phyloP scores from a whole-genome alignment of 2,797 vertebrate species.

The Notoglanidium macrostoma region DNA sequence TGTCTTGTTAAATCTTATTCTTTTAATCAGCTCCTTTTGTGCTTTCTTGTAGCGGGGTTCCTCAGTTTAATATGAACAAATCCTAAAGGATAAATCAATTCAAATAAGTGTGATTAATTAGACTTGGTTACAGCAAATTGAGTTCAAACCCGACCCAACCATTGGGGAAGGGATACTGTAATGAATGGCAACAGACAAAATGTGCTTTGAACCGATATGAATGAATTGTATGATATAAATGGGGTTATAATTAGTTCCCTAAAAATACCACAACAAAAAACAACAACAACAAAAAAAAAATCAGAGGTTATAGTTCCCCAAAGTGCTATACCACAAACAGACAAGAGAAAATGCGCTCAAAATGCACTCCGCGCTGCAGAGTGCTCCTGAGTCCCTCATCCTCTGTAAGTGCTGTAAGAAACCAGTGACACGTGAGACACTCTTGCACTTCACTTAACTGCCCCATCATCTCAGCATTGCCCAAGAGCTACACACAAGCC shows the following conservation, averaged over 20 bases:
- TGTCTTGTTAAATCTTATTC: not conserved
- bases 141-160: not conserved
- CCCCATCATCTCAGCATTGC: slow-evolving; percentile 28
- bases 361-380: not conserved
- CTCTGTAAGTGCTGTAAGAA: slow-evolving; percentile 29
- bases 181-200: slow-evolving; percentile 13
- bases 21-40: slow-evolving; percentile 9
- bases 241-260: not conserved
- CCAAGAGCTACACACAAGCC: not conserved
- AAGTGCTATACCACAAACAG: not conserved
- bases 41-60: not conserved
- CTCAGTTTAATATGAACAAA: slow-evolving; percentile 14
- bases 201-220: slow-evolving; percentile 1
- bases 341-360: not conserved
- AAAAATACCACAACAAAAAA: not conserved
- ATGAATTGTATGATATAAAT: not conserved
- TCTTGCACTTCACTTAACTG: slow-evolving; percentile 26
- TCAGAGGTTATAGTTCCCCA: not conserved
- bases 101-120: slow-evolving; percentile 35
- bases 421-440: slow-evolving; percentile 21
- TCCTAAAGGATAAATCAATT: slow-evolving; percentile 28
- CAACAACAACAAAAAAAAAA: not conserved
- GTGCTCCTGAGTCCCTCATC: slow-evolving; percentile 22
- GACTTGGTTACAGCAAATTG: slow-evolving; percentile 15
- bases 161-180: not conserved